A percentile compares a stretch with the other conserved stretches of the same genome.
These are phyloP conservation scores for Tachycineta bicolor DNA, from an alignment of 2,113 vertebrate genomes.

Conservation along the genomic window DNA sequence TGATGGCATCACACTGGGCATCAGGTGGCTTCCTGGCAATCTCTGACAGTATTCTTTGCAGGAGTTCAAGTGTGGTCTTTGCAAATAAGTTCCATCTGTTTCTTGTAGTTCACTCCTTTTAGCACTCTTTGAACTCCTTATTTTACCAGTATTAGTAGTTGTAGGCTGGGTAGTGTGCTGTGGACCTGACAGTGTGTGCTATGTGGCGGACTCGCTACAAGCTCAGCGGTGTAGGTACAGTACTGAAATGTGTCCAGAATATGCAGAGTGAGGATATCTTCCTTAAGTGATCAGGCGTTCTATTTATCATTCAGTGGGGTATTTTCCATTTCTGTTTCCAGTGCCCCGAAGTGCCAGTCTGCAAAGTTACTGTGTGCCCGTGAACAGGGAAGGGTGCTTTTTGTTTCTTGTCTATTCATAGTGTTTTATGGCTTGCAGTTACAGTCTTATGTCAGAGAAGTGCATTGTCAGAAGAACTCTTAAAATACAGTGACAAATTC, in stretches of 20 bases:
- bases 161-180: not conserved
- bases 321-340: not conserved
- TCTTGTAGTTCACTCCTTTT: not conserved
- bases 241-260: not conserved
- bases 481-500: not conserved
- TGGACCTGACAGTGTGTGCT: not conserved
- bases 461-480: not conserved
- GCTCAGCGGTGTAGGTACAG: not conserved
- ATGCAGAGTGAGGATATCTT: not conserved
- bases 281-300: not conserved
- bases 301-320: not conserved
- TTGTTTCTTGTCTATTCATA: not conserved
- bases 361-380: not conserved
- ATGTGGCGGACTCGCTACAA: not conserved
- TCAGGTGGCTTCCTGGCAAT: not conserved
- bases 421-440: not conserved
- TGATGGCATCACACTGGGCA: not conserved
- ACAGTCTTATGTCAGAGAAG: not conserved
- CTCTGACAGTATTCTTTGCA: not conserved
- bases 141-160: not conserved
- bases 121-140: not conserved
- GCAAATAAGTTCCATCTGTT: not conserved
- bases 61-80: not conserved
- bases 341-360: not conserved
- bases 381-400: not conserved